Percentiles rank a stretch among this genome's conserved stretches.
Conservation (phyloP, 2,797 vertebrate species). For the Odontamblyopus rebecca region DNA sequence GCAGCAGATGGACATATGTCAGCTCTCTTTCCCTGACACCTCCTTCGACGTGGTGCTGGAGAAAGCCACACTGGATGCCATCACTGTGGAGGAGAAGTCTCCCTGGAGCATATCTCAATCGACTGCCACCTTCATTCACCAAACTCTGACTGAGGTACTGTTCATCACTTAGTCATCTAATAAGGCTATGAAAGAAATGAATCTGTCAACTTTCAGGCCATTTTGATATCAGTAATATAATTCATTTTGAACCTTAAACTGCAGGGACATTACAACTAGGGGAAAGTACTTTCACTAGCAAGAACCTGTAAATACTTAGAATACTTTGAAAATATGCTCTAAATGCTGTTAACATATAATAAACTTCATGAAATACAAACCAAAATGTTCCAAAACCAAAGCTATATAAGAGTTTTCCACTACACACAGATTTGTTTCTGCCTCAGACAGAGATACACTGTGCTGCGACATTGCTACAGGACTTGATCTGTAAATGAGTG, state of each 20-base stretch:
- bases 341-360: neutral
- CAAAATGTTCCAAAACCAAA: neutral
- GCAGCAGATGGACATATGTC: slow-evolving; percentile 86
- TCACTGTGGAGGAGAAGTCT: slow-evolving; percentile 85
- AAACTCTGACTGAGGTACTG: slow-evolving; percentile 76
- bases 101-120: slow-evolving; percentile 82
- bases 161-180: neutral
- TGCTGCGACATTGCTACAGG: slow-evolving; percentile 8
- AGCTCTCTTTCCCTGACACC: slow-evolving; percentile 76
- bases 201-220: neutral
- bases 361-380: neutral
- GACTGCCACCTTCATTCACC: slow-evolving; percentile 69
- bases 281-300: neutral
- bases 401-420: neutral
- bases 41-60: slow-evolving; percentile 88
- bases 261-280: neutral
- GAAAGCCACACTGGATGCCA: slow-evolving; percentile 88
- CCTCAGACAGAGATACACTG: slow-evolving; percentile 3
- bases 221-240: neutral
- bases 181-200: neutral
- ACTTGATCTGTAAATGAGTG: slow-evolving; percentile 46
- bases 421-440: neutral
- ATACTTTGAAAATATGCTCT: neutral
- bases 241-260: neutral
- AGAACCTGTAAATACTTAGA: neutral